Percentiles rank a stretch among this genome's conserved stretches.
Evolutionary conservation across 2,797 vertebrate genomes (phyloP).

Genomic region (Sciurus vulgaris): DNA sequence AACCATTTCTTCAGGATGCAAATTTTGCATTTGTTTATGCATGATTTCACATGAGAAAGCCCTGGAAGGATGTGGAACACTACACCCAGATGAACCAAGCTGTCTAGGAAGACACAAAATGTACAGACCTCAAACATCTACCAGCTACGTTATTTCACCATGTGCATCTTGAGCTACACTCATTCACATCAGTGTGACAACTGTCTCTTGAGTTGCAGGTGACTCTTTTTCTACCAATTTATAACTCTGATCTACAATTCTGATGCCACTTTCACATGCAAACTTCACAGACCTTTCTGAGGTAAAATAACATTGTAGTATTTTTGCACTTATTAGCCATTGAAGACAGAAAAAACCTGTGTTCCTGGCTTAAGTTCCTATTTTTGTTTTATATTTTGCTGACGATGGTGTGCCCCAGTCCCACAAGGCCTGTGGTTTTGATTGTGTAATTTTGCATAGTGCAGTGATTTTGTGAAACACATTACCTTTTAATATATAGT

Average conservation of each 20-base stretch:
- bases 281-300: neutral
- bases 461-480: neutral
- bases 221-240: neutral
- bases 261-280: neutral
- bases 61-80: neutral
- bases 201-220: neutral
- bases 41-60: slow-evolving; percentile 46
- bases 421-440: neutral
- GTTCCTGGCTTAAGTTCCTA: neutral
- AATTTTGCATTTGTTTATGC: slow-evolving; percentile 51
- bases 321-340: neutral
- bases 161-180: neutral
- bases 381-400: neutral
- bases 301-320: neutral
- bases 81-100: neutral
- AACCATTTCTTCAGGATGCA: slow-evolving; percentile 36
- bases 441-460: neutral
- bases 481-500: neutral
- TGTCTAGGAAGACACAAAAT: neutral
- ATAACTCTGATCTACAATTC: neutral
- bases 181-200: neutral
- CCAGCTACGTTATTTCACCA: neutral
- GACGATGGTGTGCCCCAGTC: neutral
- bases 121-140: neutral
- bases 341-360: neutral